Conservation (phyloP, 2,113 vertebrate genomes). For the Spilogale gracilis region DNA sequence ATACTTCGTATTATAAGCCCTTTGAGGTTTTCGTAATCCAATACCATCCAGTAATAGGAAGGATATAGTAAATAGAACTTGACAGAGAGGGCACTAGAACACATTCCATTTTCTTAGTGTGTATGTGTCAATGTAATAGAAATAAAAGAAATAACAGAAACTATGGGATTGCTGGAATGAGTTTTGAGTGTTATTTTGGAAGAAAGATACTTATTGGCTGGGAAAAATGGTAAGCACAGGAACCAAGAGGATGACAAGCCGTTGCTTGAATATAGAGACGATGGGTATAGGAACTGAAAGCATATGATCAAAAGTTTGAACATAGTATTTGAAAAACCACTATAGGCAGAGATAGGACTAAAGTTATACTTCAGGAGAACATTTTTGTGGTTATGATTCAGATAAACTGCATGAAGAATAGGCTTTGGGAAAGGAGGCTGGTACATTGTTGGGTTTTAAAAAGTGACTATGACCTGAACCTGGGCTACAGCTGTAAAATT, state of each 20-base stretch:
- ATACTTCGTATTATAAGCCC: neutral
- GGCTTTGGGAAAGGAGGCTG: neutral
- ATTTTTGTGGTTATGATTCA: constrained; percentile 30
- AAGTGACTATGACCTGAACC: constrained; percentile 14
- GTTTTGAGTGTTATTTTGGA: neutral
- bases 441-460: neutral
- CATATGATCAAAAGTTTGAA: neutral
- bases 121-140: neutral
- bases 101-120: neutral
- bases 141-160: neutral
- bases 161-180: neutral
- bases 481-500: neutral
- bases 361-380: neutral
- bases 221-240: constrained; percentile 2
- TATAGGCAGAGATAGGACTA: neutral
- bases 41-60: neutral
- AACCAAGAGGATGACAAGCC: neutral
- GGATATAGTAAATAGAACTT: neutral
- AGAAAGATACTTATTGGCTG: constrained; percentile 12
- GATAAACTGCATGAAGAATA: constrained; percentile 13
- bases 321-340: neutral
- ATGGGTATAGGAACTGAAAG: neutral
- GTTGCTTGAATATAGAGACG: neutral
- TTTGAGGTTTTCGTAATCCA: neutral
- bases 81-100: neutral